Conservation (phyloP, 2,888 invertebrate species). For the Caenorhabditis sp. region DNA sequence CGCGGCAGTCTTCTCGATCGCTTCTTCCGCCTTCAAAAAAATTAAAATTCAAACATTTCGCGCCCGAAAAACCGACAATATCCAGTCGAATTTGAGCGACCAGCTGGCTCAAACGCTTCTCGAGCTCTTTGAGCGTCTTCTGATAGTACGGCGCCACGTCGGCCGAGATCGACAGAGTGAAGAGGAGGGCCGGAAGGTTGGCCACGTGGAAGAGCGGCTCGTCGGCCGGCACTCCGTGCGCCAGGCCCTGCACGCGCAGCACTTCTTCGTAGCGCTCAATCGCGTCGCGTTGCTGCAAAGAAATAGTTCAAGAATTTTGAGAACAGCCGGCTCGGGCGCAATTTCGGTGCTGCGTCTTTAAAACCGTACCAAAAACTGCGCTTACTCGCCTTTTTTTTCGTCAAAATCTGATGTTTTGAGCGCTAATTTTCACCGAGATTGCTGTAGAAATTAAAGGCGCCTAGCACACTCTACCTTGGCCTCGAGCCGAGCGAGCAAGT, state of each 20-base stretch:
- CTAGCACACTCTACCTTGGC: neutral
- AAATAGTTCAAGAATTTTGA: too few relatives aligned
- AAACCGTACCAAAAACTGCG: too few relatives aligned
- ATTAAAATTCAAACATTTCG: neutral
- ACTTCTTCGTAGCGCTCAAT: constrained; percentile 5
- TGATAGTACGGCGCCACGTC: neutral
- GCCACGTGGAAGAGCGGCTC: constrained; percentile 6
- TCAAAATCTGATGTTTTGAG: too few relatives aligned
- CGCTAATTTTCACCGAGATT: neutral
- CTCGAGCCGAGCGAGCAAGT: neutral
- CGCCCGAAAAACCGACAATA: neutral
- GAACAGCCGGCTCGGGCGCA: too few relatives aligned
- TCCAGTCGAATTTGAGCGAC: neutral
- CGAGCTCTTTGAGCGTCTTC: constrained; percentile 5
- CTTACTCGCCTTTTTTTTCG: too few relatives aligned
- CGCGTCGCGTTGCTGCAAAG: constrained; percentile 28
- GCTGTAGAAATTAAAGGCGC: neutral
- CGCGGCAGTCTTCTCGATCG: neutral
- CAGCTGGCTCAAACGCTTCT: neutral
- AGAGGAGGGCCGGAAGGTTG: neutral
- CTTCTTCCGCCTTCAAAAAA: too few relatives aligned
- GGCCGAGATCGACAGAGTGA: neutral
- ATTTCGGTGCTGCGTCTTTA: too few relatives aligned
- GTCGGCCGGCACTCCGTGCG: neutral
- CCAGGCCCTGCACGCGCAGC: neutral